phyloP scores from a whole-genome alignment of 2,888 invertebrate species.

The Agrochola lota region DNA sequence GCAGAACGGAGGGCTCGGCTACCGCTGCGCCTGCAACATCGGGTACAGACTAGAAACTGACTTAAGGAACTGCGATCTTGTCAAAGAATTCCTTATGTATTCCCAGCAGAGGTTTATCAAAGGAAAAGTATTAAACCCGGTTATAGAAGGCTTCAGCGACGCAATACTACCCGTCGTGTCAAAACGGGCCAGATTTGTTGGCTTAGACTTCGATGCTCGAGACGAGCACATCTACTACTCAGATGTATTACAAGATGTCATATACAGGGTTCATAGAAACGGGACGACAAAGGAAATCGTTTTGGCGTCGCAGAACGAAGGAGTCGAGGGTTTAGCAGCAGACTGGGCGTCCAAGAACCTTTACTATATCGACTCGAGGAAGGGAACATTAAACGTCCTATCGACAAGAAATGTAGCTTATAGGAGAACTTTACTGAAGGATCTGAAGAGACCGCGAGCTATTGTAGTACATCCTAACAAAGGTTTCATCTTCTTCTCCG shows the following conservation, averaged over 20 bases:
- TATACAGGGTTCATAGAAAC: conserved; percentile 95
- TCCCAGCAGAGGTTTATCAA: conserved; percentile 99
- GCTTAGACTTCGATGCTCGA: conserved; percentile 97
- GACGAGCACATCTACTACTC: conserved; percentile 99
- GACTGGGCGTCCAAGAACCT: conserved; percentile 99
- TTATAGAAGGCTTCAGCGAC: conserved; percentile 97
- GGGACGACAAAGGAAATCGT: conserved; percentile 96
- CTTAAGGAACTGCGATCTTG: conserved; percentile 94
- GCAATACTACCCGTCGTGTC: conserved; percentile 98
- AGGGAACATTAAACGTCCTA: conserved; percentile 98
- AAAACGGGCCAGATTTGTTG: conserved; percentile 97
- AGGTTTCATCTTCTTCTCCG: conserved; percentile 98
- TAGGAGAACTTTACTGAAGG: conserved; percentile 95
- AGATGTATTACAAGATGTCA: conserved; percentile 98
- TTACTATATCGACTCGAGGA: conserved; percentile 98
- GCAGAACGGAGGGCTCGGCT: conserved; percentile 94
- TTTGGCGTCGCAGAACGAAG: conserved; percentile 98
- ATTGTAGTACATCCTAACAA: conserved; percentile 99
- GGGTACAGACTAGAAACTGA: conserved; percentile 95
- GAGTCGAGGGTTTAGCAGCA: conserved; percentile 98
- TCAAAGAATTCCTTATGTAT: conserved; percentile 97
- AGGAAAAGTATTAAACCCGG: conserved; percentile 96
- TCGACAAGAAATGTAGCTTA: conserved; percentile 96
- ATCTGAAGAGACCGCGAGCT: conserved; percentile 97
- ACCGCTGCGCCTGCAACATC: conserved; percentile 97